phyloP scores from a whole-genome alignment of 2,113 vertebrate species.

The Ptilorrhoa leucosticta region DNA sequence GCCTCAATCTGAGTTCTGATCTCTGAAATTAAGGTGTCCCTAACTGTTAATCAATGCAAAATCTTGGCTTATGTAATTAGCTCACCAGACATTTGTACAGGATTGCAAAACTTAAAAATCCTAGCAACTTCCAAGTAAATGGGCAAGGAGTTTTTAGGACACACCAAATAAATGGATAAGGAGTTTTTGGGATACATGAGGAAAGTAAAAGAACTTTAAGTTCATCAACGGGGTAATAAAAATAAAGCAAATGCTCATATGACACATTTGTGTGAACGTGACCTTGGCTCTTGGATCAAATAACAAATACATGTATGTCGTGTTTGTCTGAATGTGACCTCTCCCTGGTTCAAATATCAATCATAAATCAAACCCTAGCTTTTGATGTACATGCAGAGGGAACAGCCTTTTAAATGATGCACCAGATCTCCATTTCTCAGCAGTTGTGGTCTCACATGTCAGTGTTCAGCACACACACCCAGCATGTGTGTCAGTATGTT shows the following conservation, averaged over 20 bases:
- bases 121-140: not conserved
- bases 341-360: conserved; percentile 10
- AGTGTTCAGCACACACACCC: not conserved
- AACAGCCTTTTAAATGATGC: not conserved
- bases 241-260: not conserved
- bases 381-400: not conserved
- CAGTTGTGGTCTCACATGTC: not conserved
- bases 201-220: not conserved
- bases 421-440: not conserved
- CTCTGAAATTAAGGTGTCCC: not conserved
- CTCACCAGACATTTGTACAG: not conserved
- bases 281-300: conserved; percentile 26
- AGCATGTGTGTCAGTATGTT: not conserved
- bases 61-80: not conserved
- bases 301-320: not conserved
- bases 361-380: conserved; percentile 14
- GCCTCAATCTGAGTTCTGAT: not conserved
- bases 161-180: not conserved
- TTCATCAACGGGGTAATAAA: not conserved
- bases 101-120: not conserved
- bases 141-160: not conserved
- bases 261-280: conserved; percentile 3
- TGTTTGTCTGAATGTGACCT: conserved; percentile 14
- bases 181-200: not conserved
- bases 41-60: not conserved